Evolutionary conservation across 2,888 invertebrate species (phyloP), one percentile per base, ranked within the genome.

Genomic region (Ditula angustiorana): DNA sequence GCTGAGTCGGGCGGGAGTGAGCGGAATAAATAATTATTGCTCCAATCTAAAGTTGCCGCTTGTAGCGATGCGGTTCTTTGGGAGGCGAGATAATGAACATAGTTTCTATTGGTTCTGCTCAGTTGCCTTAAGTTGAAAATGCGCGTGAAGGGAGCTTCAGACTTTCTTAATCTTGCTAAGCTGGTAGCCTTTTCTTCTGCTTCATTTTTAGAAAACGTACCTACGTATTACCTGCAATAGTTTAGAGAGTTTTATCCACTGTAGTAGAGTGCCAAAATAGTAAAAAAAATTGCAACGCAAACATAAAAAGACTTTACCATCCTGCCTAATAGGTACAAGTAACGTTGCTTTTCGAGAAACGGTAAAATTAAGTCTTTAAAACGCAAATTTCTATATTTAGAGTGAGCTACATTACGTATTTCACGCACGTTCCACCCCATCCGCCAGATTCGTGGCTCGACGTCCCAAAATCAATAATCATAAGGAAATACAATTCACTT

Each of bases 11-110:
- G 78, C 78, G 87, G 81, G 86, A 89, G 90, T 91, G 92, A 92
- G 89, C 88, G 86, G 92, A 92, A 92, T 92, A 91, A 92, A 91
- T 92, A 92, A 92, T 92, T 90, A 89, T 88, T 85, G 87, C 83
- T 82, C 83, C 87, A 85, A 91, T 90, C 86, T 87, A 83, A 88
- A 89, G 86, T 90, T 88, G 81, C 80, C 76, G 81, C 75, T 80
- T 78, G 80, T 80, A 79, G 74, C 71, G 77, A 76, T 79, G 78
- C 78, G 64, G 50, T 68, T 69, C 75, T 74, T 76, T 73, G 69
- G 73, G 81, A 83, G 85, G 84, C 19, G 57, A 82, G 76, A 83
- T 86, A 90, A 89, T 88, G 87, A 88, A 86, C 81, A 83, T 83
- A 85, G 85, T 88, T 86, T 85, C 81, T 80, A 79, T 81, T 81